phyloP scores from a whole-genome alignment of 2,888 invertebrate genomes.

The Oligia latruncula region DNA sequence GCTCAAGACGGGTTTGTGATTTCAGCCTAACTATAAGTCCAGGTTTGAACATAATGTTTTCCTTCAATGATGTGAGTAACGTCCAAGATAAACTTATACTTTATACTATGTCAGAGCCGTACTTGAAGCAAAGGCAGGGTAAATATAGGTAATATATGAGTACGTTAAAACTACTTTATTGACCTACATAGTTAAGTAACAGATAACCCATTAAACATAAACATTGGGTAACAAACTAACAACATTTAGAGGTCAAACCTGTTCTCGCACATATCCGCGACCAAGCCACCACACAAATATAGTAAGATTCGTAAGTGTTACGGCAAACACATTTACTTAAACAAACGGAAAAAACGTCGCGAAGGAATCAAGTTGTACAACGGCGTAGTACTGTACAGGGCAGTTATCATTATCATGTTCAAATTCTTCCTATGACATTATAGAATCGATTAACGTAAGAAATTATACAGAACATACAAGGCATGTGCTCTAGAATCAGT shows the following conservation, averaged over 20 bases:
- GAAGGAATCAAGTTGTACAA: conserved; percentile 27
- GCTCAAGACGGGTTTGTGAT: too few relatives aligned
- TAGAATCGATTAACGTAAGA: conserved; percentile 30
- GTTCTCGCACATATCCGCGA: conserved; percentile 81
- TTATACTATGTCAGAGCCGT: neutral
- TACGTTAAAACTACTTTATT: conserved; percentile 62
- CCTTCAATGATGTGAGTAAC: neutral
- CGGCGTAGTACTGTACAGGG: conserved; percentile 50
- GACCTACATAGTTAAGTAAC: conserved; percentile 70
- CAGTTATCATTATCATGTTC: conserved; percentile 1
- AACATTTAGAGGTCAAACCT: conserved; percentile 82
- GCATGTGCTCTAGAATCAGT: conserved; percentile 49
- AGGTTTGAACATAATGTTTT: neutral
- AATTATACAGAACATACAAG: conserved; percentile 38
- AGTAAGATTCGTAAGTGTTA: conserved; percentile 75
- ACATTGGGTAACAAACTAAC: conserved; percentile 74
- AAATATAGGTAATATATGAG: conserved; percentile 15
- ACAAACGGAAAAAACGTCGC: conserved; percentile 62
- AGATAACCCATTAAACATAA: conserved; percentile 78
- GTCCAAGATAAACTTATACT: neutral
- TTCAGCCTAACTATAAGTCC: neutral
- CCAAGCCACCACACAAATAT: conserved; percentile 71
- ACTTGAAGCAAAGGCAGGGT: neutral
- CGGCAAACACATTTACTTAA: conserved; percentile 71
- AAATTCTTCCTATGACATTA: conserved; percentile 16